Percentiles rank a stretch among this genome's conserved stretches.
Evolutionary conservation across 2,888 invertebrate species (phyloP).

Genomic region (Nesidiocoris tenuis): DNA sequence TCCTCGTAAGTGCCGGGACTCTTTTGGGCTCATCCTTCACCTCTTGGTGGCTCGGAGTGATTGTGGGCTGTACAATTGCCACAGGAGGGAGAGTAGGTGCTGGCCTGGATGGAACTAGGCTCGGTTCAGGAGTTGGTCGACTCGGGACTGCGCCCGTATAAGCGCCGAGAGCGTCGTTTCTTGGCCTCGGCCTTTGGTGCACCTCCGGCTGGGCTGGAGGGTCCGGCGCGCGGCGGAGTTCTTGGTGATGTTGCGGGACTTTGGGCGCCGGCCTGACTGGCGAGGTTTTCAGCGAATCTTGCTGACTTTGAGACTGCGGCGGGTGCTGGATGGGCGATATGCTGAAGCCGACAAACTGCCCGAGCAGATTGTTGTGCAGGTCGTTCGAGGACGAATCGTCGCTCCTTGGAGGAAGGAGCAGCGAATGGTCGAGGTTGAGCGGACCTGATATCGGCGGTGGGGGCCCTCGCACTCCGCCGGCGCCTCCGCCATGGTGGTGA

Average conservation of each 20-base stretch:
- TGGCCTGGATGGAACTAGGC: constrained; percentile 41
- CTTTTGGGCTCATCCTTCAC: constrained; percentile 51
- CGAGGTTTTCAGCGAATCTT: constrained; percentile 48
- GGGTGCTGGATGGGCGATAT: constrained; percentile 63
- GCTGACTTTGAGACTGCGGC: not conserved
- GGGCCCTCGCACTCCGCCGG: constrained; percentile 34
- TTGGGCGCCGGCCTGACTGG: constrained; percentile 49
- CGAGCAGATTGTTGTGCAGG: constrained; percentile 39
- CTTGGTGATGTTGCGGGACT: constrained; percentile 13
- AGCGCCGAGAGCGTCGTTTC: constrained; percentile 9
- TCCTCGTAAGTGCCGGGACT: constrained; percentile 58
- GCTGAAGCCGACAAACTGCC: constrained; percentile 75
- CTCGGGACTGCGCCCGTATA: not conserved
- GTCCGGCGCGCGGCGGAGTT: constrained; percentile 15
- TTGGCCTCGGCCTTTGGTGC: constrained; percentile 25
- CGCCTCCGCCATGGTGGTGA: constrained; percentile 41
- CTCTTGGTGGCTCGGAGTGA: not conserved
- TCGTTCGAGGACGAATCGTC: constrained; percentile 26
- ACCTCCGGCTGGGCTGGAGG: constrained; percentile 14
- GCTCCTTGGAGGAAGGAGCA: constrained; percentile 46
- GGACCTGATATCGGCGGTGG: constrained; percentile 46
- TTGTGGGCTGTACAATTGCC: constrained; percentile 23
- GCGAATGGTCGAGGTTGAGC: constrained; percentile 48
- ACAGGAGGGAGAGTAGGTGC: constrained; percentile 48
- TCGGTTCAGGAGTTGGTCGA: constrained; percentile 3